Percentiles rank a stretch among this genome's conserved stretches.
phyloP scores from a whole-genome alignment of 2,888 invertebrate species.

The Isoperla grammatica region DNA sequence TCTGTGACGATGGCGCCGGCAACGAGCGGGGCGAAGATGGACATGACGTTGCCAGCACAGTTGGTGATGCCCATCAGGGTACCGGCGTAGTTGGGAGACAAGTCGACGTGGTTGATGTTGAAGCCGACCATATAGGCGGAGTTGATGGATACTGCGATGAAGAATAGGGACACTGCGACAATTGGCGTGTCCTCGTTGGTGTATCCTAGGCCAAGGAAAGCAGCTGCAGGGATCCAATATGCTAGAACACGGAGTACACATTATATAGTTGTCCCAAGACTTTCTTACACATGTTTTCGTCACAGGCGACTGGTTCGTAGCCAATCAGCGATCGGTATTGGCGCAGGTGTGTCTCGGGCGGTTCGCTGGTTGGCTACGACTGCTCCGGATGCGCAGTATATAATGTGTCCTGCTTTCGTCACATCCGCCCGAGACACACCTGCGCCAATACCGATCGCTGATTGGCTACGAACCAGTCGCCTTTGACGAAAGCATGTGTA shows the following conservation, averaged over 20 bases:
- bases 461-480: too few relatives aligned
- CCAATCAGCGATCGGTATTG: too few relatives aligned
- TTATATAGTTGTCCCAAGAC: too few relatives aligned
- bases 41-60: constrained; percentile 69
- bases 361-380: too few relatives aligned
- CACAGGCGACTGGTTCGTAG: too few relatives aligned
- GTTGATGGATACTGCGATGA: constrained; percentile 68
- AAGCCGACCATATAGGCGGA: constrained; percentile 70
- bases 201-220: constrained; percentile 58
- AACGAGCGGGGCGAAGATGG: constrained; percentile 70
- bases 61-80: constrained; percentile 83
- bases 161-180: constrained; percentile 59
- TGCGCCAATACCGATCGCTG: too few relatives aligned
- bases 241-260: constrained; percentile 15
- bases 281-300: too few relatives aligned
- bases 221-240: constrained; percentile 59
- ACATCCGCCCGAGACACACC: too few relatives aligned
- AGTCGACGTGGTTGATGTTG: constrained; percentile 73
- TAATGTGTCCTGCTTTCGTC: too few relatives aligned
- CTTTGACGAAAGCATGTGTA: too few relatives aligned
- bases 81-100: constrained; percentile 79
- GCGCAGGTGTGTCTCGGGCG: too few relatives aligned
- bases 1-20: constrained; percentile 64
- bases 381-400: neutral
- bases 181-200: constrained; percentile 41